Evolutionary conservation across 2,113 vertebrate genomes (phyloP).

Genomic region (Aegotheles bennettii): DNA sequence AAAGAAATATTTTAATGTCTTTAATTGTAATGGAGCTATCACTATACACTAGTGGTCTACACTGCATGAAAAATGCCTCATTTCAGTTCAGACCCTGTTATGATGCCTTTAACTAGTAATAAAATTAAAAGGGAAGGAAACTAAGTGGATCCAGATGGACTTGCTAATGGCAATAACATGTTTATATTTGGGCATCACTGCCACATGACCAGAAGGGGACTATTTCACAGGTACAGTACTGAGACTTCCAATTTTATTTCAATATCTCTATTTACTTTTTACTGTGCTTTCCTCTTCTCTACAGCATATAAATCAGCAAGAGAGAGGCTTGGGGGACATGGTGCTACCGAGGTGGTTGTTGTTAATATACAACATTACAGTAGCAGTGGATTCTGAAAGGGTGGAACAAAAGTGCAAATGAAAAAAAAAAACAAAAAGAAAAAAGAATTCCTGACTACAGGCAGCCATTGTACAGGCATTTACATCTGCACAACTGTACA

Average conservation of each 20-base stretch:
- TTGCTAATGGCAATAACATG: not conserved
- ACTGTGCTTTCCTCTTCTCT: not conserved
- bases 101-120: not conserved
- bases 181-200: not conserved
- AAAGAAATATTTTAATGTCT: not conserved
- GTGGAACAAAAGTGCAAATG: not conserved
- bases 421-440: not conserved
- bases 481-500: not conserved
- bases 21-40: not conserved
- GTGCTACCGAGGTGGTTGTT: not conserved
- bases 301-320: not conserved
- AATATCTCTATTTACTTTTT: not conserved
- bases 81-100: not conserved
- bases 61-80: not conserved
- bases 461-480: not conserved
- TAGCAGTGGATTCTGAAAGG: not conserved
- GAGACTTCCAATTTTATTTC: not conserved
- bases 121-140: not conserved
- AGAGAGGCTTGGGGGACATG: not conserved
- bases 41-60: not conserved
- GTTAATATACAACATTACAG: not conserved
- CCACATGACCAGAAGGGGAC: not conserved
- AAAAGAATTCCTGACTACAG: not conserved
- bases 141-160: not conserved
- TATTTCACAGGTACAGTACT: not conserved